Base-by-base conservation (phyloP, 2,888 invertebrate genomes). In the Eucriotettix oculatus region DNA sequence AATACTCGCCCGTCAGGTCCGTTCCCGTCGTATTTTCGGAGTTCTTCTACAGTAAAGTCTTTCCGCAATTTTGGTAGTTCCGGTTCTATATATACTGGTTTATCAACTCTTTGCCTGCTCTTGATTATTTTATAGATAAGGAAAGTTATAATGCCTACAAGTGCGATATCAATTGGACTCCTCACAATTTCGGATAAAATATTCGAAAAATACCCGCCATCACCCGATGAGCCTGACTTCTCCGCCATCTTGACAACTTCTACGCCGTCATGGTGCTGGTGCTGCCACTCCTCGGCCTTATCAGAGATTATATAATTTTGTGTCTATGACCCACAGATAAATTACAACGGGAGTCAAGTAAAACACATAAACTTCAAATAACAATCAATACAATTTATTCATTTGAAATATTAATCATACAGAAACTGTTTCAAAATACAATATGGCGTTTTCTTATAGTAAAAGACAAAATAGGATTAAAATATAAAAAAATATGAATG, bases 11-110 rank as follows among this genome's bases (percentile, higher is more conserved):
- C 93, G 70, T 95, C 94, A 42, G 84, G 77, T 69, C 86, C 88
- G 60, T 76, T 87, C 9, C 97, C 97, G 72, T 96, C 90, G 72
- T 84, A 96, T 66, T 85, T 81, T 66, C 83, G 83, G 65, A 98
- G 76, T 73, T 98, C 94, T 67, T 88, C 82, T 53, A 91, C 78
- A 5, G 90, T 92, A 78, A 97, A 92, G 73, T 98, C 97, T 66
- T 78, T 78, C 67, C 91, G 85, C 70, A 96, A 71, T 75, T 87
- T 90, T 12, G 93, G 90, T 66, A 95, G 72, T 68, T 79, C 76
- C 12, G 84, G 84, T 67, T 79, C 78, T 59, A 71, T 71, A 41
- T 74, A 73, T 29, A 71, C 69, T 58, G 74, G 72, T 42, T 61
- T 69, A 64, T 68, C 60, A 44, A 55, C 62, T 42, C 43, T 60